Evolutionary conservation across 37 sponge, comb jelly and placozoan species (phyloP).

Genomic region (Lycopodina hypogea): DNA sequence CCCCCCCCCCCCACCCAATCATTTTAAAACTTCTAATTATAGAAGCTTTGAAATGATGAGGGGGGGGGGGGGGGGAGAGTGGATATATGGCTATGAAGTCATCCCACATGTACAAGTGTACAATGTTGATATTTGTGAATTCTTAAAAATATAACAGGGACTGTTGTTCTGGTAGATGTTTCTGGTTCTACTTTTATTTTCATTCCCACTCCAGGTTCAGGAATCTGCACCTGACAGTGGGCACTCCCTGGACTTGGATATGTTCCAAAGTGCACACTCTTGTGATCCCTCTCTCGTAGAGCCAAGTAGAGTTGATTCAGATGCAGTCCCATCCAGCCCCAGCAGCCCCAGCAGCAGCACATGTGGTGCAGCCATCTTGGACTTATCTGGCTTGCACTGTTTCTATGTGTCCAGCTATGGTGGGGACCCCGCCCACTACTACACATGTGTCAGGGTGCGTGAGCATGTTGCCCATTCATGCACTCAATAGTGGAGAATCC

Average conservation of each 20-base stretch:
- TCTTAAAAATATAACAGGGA: too few relatives aligned
- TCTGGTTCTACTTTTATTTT: not conserved
- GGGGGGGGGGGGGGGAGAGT: too few relatives aligned
- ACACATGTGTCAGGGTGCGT: conserved; percentile 42
- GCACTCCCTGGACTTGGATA: not conserved
- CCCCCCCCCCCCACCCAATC: too few relatives aligned
- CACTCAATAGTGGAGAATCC: too few relatives aligned
- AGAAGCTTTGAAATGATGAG: too few relatives aligned
- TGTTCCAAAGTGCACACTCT: conserved; percentile 21
- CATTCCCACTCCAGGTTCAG: not conserved
- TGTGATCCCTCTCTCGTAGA: conserved; percentile 30
- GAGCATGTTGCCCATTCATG: not conserved
- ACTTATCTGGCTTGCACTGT: conserved; percentile 17
- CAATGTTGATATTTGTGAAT: too few relatives aligned
- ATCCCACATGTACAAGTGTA: too few relatives aligned
- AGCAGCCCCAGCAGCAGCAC: too few relatives aligned
- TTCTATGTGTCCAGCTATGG: conserved; percentile 46
- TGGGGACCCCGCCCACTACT: conserved; percentile 46
- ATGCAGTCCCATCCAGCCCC: too few relatives aligned
- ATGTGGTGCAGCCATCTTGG: conserved; percentile 21
- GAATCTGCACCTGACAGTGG: not conserved
- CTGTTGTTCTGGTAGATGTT: not conserved
- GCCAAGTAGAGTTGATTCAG: not conserved
- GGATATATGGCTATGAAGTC: too few relatives aligned
- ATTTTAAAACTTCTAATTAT: too few relatives aligned